These are phyloP conservation scores for Calephelis nemesis DNA, from an alignment of 1,140 invertebrate species.

Conservation along the genomic window DNA sequence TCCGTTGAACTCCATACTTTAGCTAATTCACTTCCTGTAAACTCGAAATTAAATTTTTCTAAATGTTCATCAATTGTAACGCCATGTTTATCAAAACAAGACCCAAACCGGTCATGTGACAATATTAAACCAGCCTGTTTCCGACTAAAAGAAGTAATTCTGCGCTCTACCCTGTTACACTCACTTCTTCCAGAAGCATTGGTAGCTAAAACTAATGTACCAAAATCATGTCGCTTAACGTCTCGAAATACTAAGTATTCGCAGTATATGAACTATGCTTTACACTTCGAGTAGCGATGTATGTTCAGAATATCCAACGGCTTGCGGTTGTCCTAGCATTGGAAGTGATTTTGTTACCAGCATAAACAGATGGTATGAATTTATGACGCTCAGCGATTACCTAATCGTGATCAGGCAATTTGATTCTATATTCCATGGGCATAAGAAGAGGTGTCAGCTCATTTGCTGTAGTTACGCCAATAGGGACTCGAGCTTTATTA, in stretches of 20 bases:
- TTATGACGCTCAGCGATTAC: conserved; percentile 34
- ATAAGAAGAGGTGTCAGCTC: conserved; percentile 56
- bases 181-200: conserved; percentile 31
- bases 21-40: conserved; percentile 43
- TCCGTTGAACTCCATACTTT: conserved; percentile 41
- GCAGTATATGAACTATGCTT: conserved; percentile 3
- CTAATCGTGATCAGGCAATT: conserved; percentile 29
- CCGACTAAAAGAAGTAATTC: conserved; percentile 47
- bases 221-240: conserved; percentile 40
- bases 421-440: conserved; percentile 65
- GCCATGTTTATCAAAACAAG: conserved; percentile 58
- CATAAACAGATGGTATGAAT: conserved; percentile 1
- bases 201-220: conserved; percentile 29
- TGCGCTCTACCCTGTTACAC: conserved; percentile 32
- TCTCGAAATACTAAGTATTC: background rate
- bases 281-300: background rate
- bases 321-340: background rate
- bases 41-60: conserved; percentile 43
- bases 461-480: conserved; percentile 47
- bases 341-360: conserved; percentile 1
- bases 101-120: conserved; percentile 51
- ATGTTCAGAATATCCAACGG: conserved; percentile 7
- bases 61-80: conserved; percentile 52
- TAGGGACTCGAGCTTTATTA: conserved; percentile 45
- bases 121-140: conserved; percentile 39